Evolutionary conservation across 2,888 invertebrate genomes (phyloP).

Genomic region (Xanthorhoe spadicearia): DNA sequence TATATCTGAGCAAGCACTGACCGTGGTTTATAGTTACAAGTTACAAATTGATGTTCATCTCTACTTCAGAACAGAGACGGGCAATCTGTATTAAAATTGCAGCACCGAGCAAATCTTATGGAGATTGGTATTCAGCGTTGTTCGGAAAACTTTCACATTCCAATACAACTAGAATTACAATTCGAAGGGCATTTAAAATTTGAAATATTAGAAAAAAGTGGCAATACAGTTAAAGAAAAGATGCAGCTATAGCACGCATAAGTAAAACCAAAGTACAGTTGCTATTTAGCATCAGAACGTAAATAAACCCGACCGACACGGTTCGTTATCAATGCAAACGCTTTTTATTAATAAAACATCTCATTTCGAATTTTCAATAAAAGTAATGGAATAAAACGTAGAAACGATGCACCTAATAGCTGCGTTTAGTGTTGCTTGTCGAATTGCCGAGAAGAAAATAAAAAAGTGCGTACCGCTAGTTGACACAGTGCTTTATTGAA

Average conservation of each 20-base stretch:
- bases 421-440: conserved; percentile 55
- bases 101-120: conserved; percentile 20
- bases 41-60: conserved; percentile 4
- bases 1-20: not conserved
- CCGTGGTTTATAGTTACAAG: not conserved
- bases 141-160: conserved; percentile 21
- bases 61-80: conserved; percentile 6
- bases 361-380: conserved; percentile 34
- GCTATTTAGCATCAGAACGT: conserved; percentile 21
- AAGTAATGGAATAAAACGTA: conserved; percentile 23
- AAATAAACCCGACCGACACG: conserved; percentile 26
- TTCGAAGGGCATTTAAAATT: conserved; percentile 3
- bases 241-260: conserved; percentile 11
- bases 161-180: conserved; percentile 11
- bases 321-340: conserved; percentile 24
- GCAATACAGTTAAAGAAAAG: not conserved
- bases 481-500: conserved; percentile 82
- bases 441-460: conserved; percentile 63
- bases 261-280: conserved; percentile 22
- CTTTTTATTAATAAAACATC: conserved; percentile 26
- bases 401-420: conserved; percentile 42
- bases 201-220: not conserved
- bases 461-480: conserved; percentile 80
- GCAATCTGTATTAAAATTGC: conserved; percentile 23
- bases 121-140: conserved; percentile 23